phyloP scores from a whole-genome alignment of 1,140 invertebrate species.

The Drosophila bipectinata region DNA sequence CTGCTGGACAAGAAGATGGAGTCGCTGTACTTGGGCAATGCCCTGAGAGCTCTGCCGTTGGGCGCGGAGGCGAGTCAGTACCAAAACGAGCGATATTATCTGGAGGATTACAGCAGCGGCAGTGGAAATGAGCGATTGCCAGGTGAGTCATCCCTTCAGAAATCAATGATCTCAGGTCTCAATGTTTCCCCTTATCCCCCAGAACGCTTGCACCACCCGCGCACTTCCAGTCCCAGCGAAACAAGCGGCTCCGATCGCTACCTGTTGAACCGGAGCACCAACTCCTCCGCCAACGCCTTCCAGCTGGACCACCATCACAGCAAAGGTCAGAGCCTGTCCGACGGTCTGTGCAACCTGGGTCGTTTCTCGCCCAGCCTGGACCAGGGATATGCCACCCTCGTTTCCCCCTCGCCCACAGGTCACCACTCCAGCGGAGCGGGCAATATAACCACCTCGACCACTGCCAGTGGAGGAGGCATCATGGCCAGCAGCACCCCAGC shows the following conservation, averaged over 20 bases:
- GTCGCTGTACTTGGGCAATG: conserved; percentile 76
- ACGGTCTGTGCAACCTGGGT: conserved; percentile 80
- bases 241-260: conserved; percentile 83
- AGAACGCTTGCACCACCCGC: conserved; percentile 72
- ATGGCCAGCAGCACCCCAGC: conserved; percentile 71
- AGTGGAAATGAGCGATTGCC: conserved; percentile 71
- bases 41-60: conserved; percentile 68
- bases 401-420: conserved; percentile 85
- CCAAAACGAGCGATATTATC: conserved; percentile 79
- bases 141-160: conserved; percentile 47
- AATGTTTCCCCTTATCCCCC: not conserved
- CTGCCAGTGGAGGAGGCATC: conserved; percentile 53
- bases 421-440: conserved; percentile 60
- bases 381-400: conserved; percentile 91
- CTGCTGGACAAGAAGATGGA: conserved; percentile 83
- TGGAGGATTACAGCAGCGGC: conserved; percentile 80
- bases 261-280: conserved; percentile 75
- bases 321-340: conserved; percentile 79
- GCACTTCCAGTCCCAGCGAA: conserved; percentile 81
- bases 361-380: conserved; percentile 87
- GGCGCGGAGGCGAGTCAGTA: conserved; percentile 79
- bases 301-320: conserved; percentile 72
- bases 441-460: conserved; percentile 62
- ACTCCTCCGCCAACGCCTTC: conserved; percentile 74
- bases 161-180: not conserved